A percentile compares a stretch with the other conserved stretches of the same genome.
These are phyloP conservation scores for Macrosteles quadrilineatus DNA, from an alignment of 1,140 invertebrate genomes.

Conservation along the genomic window DNA sequence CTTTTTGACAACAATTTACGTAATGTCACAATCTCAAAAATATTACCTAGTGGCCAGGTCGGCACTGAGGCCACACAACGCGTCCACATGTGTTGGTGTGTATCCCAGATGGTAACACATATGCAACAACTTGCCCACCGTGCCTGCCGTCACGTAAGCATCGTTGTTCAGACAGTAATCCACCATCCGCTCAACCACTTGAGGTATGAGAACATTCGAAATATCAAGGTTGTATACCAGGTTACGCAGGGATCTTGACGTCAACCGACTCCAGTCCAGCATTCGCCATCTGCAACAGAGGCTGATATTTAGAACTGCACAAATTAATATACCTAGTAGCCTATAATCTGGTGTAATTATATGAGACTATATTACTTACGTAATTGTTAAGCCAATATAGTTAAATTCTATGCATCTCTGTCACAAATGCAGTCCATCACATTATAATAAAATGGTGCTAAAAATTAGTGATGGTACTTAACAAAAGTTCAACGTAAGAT, in stretches of 20 bases:
- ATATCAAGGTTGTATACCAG: constrained; percentile 26
- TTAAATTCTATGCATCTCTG: too few species aligned
- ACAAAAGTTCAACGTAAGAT: too few species aligned
- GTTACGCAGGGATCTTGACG: constrained; percentile 35
- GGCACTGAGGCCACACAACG: constrained; percentile 31
- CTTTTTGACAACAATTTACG: background rate
- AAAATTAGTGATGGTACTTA: too few species aligned
- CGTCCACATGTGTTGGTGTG: constrained; percentile 26
- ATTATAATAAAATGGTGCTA: too few species aligned
- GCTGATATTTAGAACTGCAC: too few species aligned
- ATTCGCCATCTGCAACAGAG: too few species aligned
- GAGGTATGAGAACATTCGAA: constrained; percentile 31
- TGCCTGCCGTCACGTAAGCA: constrained; percentile 35
- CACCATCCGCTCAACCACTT: constrained; percentile 35
- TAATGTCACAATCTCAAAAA: background rate
- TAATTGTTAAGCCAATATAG: too few species aligned
- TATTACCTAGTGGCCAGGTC: constrained; percentile 38
- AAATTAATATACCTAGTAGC: too few species aligned
- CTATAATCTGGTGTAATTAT: too few species aligned
- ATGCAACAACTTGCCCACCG: constrained; percentile 39
- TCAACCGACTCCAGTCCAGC: constrained; percentile 25
- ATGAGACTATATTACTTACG: too few species aligned
- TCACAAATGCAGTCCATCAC: too few species aligned
- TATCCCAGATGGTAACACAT: constrained; percentile 40
- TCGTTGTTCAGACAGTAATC: constrained; percentile 36